These are phyloP conservation scores for Mythimna ferrago DNA, from an alignment of 2,888 invertebrate species.

Conservation along the genomic window DNA sequence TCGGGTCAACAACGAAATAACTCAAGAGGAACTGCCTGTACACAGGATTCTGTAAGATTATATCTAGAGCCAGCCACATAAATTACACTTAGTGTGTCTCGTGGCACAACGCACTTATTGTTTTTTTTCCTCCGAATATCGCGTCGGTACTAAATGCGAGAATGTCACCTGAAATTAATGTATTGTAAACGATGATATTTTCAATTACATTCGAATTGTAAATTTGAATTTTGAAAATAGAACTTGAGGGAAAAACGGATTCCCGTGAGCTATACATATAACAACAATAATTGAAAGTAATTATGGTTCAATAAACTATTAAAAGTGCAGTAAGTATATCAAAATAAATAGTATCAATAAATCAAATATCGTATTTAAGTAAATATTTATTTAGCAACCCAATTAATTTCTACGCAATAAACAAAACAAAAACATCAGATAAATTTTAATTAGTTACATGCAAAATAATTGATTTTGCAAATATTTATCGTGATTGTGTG, in stretches of 20 bases:
- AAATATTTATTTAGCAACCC: constrained; percentile 13
- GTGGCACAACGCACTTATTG: constrained; percentile 57
- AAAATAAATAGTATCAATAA: not conserved
- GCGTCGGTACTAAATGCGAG: constrained; percentile 49
- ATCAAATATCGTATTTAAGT: not conserved
- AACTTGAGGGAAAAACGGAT: not conserved
- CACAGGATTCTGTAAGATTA: constrained; percentile 65
- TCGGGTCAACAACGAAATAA: constrained; percentile 65
- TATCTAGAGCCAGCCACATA: constrained; percentile 64
- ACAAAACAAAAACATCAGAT: constrained; percentile 33
- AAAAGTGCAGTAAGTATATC: no score
- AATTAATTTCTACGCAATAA: constrained; percentile 22
- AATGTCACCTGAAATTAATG: constrained; percentile 55
- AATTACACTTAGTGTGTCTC: constrained; percentile 64
- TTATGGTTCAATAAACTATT: no score
- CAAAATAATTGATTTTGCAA: constrained; percentile 43
- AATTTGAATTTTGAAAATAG: constrained; percentile 25
- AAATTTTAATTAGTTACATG: constrained; percentile 40
- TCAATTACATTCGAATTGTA: constrained; percentile 41
- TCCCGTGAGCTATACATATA: not conserved
- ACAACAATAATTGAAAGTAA: no score
- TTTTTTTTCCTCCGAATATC: constrained; percentile 55
- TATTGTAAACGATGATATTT: constrained; percentile 35
- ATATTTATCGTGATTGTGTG: constrained; percentile 29
- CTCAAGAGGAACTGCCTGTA: constrained; percentile 59